Percentiles rank a stretch among this genome's conserved stretches.
Conservation (phyloP, 2,113 vertebrate species). For the Craseonycteris thonglongyai region DNA sequence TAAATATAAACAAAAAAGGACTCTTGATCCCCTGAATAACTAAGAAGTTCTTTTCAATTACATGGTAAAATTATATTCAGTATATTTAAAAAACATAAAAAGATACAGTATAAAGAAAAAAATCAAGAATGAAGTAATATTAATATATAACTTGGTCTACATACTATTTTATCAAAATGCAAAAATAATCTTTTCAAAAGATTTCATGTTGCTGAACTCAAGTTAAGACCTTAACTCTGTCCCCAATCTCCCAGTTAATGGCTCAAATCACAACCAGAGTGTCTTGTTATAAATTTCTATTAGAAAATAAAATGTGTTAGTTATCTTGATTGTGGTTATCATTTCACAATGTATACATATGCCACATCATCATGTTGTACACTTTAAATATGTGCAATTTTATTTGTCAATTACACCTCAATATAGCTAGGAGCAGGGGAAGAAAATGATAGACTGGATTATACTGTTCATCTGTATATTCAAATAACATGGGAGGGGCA, state of each 20-base stretch:
- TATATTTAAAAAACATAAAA: not conserved
- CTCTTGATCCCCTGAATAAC: not conserved
- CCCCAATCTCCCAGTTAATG: not conserved
- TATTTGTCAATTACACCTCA: not conserved
- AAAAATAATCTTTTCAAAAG: not conserved
- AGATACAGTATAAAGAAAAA: not conserved
- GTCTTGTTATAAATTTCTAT: not conserved
- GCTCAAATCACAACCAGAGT: not conserved
- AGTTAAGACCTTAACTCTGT: not conserved
- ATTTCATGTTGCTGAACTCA: not conserved
- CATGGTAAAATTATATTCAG: not conserved
- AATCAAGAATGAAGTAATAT: not conserved
- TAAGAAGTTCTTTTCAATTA: not conserved
- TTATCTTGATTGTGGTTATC: not conserved
- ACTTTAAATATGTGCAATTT: not conserved
- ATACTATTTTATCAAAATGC: not conserved
- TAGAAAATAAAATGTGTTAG: not conserved
- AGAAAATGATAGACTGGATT: not conserved
- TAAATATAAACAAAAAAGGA: not conserved
- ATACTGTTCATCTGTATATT: not conserved
- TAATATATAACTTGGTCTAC: not conserved
- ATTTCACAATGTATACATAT: not conserved
- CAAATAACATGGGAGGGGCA: not conserved
- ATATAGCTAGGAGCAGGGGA: not conserved
- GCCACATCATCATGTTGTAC: not conserved